Conservation (phyloP, 2,888 invertebrate genomes). For the Habroteleia sp. region DNA sequence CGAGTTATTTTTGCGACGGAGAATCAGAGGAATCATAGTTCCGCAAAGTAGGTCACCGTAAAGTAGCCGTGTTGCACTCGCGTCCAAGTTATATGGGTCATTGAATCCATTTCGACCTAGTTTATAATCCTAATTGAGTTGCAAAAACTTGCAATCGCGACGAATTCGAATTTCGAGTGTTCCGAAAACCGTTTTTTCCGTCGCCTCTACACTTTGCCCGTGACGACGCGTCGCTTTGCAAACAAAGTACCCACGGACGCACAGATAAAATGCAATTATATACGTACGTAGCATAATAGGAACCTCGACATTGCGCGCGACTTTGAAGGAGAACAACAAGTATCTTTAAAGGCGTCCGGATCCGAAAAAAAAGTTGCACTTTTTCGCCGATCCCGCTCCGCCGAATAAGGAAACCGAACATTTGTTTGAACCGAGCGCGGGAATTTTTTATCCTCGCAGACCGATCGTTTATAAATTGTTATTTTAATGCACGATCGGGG, state of each 20-base stretch:
- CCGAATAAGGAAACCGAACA: constrained; percentile 60
- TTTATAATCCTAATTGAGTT: constrained; percentile 56
- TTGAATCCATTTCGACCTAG: constrained; percentile 54
- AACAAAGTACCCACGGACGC: constrained; percentile 20
- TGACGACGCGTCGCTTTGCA: constrained; percentile 3
- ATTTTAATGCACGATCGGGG: constrained; percentile 15
- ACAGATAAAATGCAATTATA: constrained; percentile 44
- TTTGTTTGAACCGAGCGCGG: constrained; percentile 45
- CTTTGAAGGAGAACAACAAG: constrained; percentile 63
- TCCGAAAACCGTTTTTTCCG: no score
- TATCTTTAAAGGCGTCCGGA: constrained; percentile 49
- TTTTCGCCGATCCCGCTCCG: constrained; percentile 52
- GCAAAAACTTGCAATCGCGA: no score
- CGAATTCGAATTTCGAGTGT: no score
- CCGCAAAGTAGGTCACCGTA: constrained; percentile 44
- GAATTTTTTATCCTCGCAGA: constrained; percentile 9
- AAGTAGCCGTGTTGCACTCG: constrained; percentile 47
- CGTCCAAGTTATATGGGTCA: constrained; percentile 57
- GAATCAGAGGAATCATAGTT: constrained; percentile 53
- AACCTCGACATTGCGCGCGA: constrained; percentile 56
- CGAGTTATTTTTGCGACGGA: constrained; percentile 50
- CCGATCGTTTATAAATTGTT: constrained; percentile 18
- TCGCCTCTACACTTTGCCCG: no score
- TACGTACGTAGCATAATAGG: constrained; percentile 42
- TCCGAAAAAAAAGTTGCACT: constrained; percentile 50